Evolutionary conservation across 2,888 invertebrate species (phyloP).

Genomic region (Harpalus rubripes): DNA sequence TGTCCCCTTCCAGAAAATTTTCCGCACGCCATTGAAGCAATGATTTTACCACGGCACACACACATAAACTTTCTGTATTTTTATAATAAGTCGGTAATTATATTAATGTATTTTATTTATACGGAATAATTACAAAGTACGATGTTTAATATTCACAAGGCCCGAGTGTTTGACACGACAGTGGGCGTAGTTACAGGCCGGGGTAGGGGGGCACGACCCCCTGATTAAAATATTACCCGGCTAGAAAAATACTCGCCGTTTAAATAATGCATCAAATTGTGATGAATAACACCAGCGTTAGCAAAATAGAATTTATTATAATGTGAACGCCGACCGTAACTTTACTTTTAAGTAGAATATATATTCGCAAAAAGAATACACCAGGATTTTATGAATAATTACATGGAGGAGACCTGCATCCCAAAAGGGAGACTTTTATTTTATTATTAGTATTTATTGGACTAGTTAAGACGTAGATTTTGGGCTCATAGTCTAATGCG

Average conservation of each 20-base stretch:
- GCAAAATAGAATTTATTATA: slow-evolving; percentile 57
- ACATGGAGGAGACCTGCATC: background rate
- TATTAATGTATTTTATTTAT: slow-evolving; percentile 66
- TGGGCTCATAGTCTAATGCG: no score
- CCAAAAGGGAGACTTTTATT: no score
- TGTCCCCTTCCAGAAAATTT: background rate
- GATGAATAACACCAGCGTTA: slow-evolving; percentile 35
- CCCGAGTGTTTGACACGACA: slow-evolving; percentile 63
- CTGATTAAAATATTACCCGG: slow-evolving; percentile 61
- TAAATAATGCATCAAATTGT: slow-evolving; percentile 58
- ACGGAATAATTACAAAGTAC: slow-evolving; percentile 63
- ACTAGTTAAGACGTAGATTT: no score
- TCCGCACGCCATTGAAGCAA: slow-evolving; percentile 42
- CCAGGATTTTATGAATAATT: slow-evolving; percentile 46
- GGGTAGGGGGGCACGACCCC: background rate
- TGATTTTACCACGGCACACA: slow-evolving; percentile 49
- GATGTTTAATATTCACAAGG: slow-evolving; percentile 64
- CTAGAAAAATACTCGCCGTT: slow-evolving; percentile 43
- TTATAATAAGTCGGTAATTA: slow-evolving; percentile 66
- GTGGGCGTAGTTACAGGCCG: slow-evolving; percentile 45
- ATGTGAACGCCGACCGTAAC: slow-evolving; percentile 23
- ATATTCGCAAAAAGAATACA: slow-evolving; percentile 19
- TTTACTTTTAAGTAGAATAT: slow-evolving; percentile 48
- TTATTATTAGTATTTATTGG: no score
- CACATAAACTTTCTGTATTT: slow-evolving; percentile 49